Evolutionary conservation across 1,140 invertebrate species (phyloP).

Genomic region (Calycopis cecrops): DNA sequence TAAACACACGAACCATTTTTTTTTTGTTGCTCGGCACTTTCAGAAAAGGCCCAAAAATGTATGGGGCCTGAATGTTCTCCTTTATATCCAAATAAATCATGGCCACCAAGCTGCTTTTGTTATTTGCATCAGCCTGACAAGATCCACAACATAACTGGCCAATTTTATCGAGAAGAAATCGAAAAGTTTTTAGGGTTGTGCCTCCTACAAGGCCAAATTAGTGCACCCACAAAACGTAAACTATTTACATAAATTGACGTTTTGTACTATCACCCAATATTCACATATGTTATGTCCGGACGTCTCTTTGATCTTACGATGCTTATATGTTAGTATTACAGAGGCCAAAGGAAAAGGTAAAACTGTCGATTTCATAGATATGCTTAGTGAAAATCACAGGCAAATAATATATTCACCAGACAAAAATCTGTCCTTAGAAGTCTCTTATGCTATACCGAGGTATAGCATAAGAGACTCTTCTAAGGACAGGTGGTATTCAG

Average conservation of each 20-base stretch:
- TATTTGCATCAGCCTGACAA: no score
- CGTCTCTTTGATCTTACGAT: conserved; percentile 7
- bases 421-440: no score
- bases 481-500: no score
- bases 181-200: conserved; percentile 15
- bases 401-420: conserved; percentile 27
- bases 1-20: no score
- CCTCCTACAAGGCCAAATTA: conserved; percentile 15
- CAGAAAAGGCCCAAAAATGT: no score
- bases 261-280: conserved; percentile 5
- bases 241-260: conserved; percentile 3
- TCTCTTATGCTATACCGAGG: no score
- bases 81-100: no score
- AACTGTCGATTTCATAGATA: conserved; percentile 19
- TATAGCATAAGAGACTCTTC: no score
- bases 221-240: conserved; percentile 11
- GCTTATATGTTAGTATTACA: neutral
- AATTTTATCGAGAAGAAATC: conserved; percentile 11
- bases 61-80: no score
- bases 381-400: conserved; percentile 17
- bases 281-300: conserved; percentile 3
- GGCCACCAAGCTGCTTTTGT: no score
- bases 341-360: conserved; percentile 16
- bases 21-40: no score
- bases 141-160: no score